These are phyloP conservation scores for Eurytoma californica DNA, from an alignment of 2,888 invertebrate genomes.

Conservation along the genomic window DNA sequence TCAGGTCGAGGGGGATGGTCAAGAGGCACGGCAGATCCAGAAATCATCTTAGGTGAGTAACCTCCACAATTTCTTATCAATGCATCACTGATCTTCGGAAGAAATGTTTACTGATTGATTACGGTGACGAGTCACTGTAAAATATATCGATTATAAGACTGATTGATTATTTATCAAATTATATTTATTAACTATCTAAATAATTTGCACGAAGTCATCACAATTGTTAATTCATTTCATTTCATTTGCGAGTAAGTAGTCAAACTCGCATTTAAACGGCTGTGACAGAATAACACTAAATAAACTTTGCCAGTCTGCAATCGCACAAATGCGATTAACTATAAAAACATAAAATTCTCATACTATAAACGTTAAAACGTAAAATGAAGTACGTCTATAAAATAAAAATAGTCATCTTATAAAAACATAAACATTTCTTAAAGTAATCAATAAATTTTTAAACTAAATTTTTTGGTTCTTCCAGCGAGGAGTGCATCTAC, in stretches of 20 bases:
- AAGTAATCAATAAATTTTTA: constrained; percentile 16
- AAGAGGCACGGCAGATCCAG: constrained; percentile 60
- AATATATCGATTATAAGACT: no score
- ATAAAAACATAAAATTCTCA: neutral
- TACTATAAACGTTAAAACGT: neutral
- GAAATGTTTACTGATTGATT: no score
- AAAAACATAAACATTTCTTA: constrained; percentile 26
- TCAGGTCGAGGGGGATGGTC: constrained; percentile 62
- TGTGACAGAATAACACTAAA: neutral
- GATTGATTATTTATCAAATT: no score
- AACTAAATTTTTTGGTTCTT: constrained; percentile 3
- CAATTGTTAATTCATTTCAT: no score
- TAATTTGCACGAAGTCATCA: no score
- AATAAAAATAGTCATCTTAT: no score
- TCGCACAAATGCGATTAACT: neutral
- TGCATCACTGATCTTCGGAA: no score
- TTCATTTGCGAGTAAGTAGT: no score
- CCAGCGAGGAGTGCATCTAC: constrained; percentile 64
- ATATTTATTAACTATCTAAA: no score
- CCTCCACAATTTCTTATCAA: no score
- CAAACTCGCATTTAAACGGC: neutral
- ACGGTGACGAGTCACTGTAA: no score
- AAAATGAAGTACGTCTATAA: neutral
- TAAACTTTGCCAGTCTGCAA: neutral
- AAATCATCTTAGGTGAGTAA: constrained; percentile 60